Evolutionary conservation across 1,140 invertebrate genomes (phyloP), one percentile per base, ranked within the genome.

Genomic region (Parasteatoda tepidariorum): DNA sequence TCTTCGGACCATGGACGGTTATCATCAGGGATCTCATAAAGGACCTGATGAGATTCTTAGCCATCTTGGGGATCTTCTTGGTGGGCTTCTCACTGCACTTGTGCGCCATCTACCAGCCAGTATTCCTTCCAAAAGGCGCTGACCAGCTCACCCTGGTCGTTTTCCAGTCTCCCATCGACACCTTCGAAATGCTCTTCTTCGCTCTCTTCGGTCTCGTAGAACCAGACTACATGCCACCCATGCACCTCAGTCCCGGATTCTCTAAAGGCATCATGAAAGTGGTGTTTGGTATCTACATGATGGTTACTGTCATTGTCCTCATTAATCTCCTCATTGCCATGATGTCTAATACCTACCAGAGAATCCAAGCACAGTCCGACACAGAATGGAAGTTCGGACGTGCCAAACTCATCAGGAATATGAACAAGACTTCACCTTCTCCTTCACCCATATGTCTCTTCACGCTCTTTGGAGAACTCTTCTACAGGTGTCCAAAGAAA

Each of bases 301-400:
- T 98, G 92, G 96, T 99, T 88, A 97, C 96, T 85, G 94, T 99
- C 86, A 95, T 99, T 90, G 98, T 99, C 87, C 93, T 99, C 86
- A 97, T 99, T 91, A 99, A 98, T 92, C 93, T 99, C 88, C 93
- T 99, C 87, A 99, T 99, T 93, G 98, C 98, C 91, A 99, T 99
- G 98, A 99, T 99, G 97, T 97, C 96, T 88, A 97, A 99, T 92
- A 99, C 98, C 86, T 99, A 99, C 90, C 97, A 99, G 90, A 92
- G 97, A 86, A 99, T 99, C 88, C 89, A 98, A 92, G 96, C 97
- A 59, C 97, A 99, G 92, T 99, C 98, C n/a, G 98, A 99, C 90
- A 98, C 98, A 86, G 98, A 99, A 90, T 99, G 98, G 98, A 99
- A 99, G 90, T 99, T 98, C 88, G 98, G 98, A 34, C 90, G 99